phyloP scores from a whole-genome alignment of 2,888 invertebrate genomes.

The Pachycephus smyrnensis region DNA sequence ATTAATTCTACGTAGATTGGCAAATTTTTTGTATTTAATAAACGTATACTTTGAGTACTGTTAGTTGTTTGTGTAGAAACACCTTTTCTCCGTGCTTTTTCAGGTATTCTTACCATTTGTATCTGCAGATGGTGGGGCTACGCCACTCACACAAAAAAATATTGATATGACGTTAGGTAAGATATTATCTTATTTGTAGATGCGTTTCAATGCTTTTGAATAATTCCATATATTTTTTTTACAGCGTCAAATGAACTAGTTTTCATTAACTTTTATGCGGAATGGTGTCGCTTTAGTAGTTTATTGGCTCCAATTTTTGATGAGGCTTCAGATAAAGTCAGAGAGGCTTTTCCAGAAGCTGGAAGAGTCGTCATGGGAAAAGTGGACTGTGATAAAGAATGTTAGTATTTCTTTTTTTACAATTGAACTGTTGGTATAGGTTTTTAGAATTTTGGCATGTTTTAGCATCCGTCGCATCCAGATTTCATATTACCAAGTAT shows the following conservation, averaged over 20 bases:
- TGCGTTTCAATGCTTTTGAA: slow-evolving; percentile 4
- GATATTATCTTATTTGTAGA: slow-evolving; percentile 39
- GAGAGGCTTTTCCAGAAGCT: slow-evolving; percentile 80
- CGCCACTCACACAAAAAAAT: slow-evolving; percentile 83
- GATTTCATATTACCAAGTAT: slow-evolving; percentile 98
- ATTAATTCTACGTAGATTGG: not conserved
- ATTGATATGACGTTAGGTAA: slow-evolving; percentile 88
- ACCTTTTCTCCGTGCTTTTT: slow-evolving; percentile 38
- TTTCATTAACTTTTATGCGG: slow-evolving; percentile 98
- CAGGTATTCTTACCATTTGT: slow-evolving; percentile 76
- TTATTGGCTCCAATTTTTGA: slow-evolving; percentile 96
- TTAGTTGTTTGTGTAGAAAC: not conserved
- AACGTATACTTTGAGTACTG: not conserved
- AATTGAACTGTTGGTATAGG: not conserved
- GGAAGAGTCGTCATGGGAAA: slow-evolving; percentile 94
- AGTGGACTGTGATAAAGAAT: slow-evolving; percentile 96
- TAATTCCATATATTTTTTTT: slow-evolving; percentile 64
- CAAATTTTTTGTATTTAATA: not conserved
- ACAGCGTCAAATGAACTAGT: slow-evolving; percentile 95
- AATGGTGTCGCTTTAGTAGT: slow-evolving; percentile 99
- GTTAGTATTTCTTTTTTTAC: slow-evolving; percentile 63
- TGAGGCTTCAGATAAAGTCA: slow-evolving; percentile 91
- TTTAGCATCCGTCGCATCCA: slow-evolving; percentile 80
- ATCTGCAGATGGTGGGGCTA: slow-evolving; percentile 85
- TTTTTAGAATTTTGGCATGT: slow-evolving; percentile 1